A percentile compares a stretch with the other conserved stretches of the same genome.
phyloP scores from a whole-genome alignment of 2,113 vertebrate genomes.

The Aix galericulata region DNA sequence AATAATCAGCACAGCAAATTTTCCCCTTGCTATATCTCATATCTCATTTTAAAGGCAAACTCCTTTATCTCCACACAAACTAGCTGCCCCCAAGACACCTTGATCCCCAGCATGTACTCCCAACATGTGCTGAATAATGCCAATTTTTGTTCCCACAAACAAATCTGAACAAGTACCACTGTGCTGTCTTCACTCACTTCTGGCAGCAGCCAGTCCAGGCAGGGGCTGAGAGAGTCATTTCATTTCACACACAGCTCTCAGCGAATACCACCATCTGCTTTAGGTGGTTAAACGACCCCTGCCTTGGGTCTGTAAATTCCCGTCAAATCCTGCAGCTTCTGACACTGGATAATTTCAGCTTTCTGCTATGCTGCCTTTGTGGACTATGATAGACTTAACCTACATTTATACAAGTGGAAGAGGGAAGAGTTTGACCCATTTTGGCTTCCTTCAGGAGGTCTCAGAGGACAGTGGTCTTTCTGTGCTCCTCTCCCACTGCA shows the following conservation, averaged over 20 bases:
- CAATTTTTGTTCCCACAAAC: conserved; percentile 11
- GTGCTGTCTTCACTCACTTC: background rate
- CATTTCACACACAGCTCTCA: background rate
- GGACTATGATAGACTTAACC: background rate
- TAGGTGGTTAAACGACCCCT: conserved; percentile 26
- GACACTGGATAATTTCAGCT: background rate
- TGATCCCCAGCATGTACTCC: conserved; percentile 7
- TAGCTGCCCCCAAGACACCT: background rate
- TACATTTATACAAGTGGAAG: background rate
- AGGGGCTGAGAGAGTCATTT: background rate
- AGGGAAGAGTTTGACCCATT: background rate
- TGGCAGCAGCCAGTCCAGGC: conserved; percentile 6
- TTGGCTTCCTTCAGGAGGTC: background rate
- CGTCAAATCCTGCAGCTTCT: background rate
- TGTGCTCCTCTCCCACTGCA: fast-evolving
- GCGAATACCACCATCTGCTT: background rate
- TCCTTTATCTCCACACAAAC: background rate
- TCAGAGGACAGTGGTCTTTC: background rate
- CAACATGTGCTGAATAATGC: background rate
- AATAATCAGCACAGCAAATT: background rate
- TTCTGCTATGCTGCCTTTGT: background rate
- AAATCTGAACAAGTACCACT: conserved; percentile 4
- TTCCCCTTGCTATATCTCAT: background rate
- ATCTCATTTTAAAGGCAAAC: background rate
- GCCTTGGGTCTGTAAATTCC: background rate